A percentile compares a stretch with the other conserved stretches of the same genome.
Conservation (phyloP, 2,113 vertebrate species). For the Festucalex cinctus region DNA sequence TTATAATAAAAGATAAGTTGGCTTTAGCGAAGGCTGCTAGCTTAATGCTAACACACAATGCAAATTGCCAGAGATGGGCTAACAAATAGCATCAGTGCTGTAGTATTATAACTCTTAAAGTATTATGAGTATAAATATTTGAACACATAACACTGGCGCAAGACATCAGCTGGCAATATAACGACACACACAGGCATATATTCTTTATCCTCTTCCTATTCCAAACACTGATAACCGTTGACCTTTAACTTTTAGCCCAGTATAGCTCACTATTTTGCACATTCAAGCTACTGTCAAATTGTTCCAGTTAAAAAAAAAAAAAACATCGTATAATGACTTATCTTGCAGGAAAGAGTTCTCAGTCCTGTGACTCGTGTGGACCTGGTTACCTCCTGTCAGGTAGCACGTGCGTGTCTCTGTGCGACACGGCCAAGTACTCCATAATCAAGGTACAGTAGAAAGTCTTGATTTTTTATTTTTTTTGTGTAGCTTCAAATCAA, state of each 20-base stretch:
- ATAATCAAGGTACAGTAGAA: slow-evolving; percentile 67
- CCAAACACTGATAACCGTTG: too few relatives aligned
- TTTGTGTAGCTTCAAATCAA: too few relatives aligned
- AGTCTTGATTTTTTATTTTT: too few relatives aligned
- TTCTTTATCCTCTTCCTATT: neutral
- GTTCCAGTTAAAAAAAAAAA: neutral
- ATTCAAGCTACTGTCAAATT: neutral
- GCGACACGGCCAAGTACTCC: slow-evolving; percentile 76
- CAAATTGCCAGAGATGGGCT: too few relatives aligned
- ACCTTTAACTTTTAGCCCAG: too few relatives aligned
- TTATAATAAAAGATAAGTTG: too few relatives aligned
- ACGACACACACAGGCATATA: neutral
- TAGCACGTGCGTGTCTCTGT: slow-evolving; percentile 75
- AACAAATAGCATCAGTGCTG: too few relatives aligned
- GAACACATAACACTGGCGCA: too few relatives aligned
- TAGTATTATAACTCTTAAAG: too few relatives aligned
- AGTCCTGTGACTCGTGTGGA: slow-evolving; percentile 80
- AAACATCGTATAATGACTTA: neutral
- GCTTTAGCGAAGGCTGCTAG: too few relatives aligned
- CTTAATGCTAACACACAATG: too few relatives aligned
- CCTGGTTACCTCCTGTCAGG: slow-evolving; percentile 73
- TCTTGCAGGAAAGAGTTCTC: slow-evolving; percentile 65
- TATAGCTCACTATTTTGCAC: neutral
- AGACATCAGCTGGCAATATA: neutral
- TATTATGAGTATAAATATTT: too few relatives aligned